phyloP scores from a whole-genome alignment of 2,113 vertebrate genomes.

The Dasyornis broadbenti region DNA sequence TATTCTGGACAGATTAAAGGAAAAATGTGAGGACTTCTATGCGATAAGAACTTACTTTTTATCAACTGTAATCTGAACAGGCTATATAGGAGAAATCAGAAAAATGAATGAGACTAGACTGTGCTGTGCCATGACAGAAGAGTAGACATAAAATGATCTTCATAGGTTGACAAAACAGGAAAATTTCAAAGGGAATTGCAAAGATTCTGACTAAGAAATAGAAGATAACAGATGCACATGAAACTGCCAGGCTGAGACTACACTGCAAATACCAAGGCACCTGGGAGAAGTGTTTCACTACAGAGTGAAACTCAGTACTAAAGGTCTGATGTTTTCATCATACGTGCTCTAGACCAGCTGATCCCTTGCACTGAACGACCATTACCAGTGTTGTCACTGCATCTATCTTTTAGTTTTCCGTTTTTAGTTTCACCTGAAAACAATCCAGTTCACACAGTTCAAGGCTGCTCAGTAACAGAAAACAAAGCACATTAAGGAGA shows the following conservation, averaged over 20 bases:
- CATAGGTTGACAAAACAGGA: background rate
- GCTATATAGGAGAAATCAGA: constrained; percentile 57
- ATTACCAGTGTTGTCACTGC: background rate
- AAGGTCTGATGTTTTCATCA: background rate
- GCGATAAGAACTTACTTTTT: constrained; percentile 50
- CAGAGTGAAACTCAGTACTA: background rate
- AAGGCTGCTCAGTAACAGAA: background rate
- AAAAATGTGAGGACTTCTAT: background rate
- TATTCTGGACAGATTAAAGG: constrained; percentile 33
- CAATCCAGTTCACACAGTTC: background rate
- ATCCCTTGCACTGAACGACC: background rate
- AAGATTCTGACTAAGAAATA: background rate
- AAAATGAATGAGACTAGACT: constrained; percentile 44
- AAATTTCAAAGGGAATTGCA: background rate
- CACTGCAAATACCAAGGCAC: background rate
- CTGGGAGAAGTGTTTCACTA: background rate
- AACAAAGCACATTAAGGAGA: background rate
- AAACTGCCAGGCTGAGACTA: background rate
- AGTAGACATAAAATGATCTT: background rate
- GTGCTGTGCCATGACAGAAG: background rate
- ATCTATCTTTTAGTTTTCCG: background rate
- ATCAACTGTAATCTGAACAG: constrained; percentile 57
- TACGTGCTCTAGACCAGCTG: accelerated
- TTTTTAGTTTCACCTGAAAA: background rate
- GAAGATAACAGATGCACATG: background rate